A percentile compares a stretch with the other conserved stretches of the same genome.
Conservation (phyloP, 2,888 invertebrate genomes). For the Pammene aurita region DNA sequence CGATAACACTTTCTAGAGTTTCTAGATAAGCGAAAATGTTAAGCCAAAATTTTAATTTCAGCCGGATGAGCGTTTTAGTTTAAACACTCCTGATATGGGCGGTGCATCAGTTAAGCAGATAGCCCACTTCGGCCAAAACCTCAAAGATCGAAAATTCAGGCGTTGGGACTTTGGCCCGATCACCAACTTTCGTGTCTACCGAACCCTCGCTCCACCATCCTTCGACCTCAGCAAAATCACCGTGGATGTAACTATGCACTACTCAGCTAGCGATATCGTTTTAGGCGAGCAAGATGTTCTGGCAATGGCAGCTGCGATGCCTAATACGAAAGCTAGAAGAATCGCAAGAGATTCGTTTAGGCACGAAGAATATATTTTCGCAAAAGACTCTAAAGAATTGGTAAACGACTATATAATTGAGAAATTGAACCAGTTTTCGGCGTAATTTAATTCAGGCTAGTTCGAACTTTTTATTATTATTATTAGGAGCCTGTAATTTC, state of each 20-base stretch:
- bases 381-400: slow-evolving; percentile 45
- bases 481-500: no score
- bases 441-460: background rate
- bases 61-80: background rate
- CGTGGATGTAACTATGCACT: slow-evolving; percentile 48
- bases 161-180: slow-evolving; percentile 47
- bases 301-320: slow-evolving; percentile 47
- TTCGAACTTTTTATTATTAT: no score
- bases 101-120: slow-evolving; percentile 50
- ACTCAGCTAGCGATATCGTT: slow-evolving; percentile 47
- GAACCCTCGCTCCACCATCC: slow-evolving; percentile 29
- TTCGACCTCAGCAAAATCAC: slow-evolving; percentile 48
- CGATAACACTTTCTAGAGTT: background rate
- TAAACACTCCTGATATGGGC: slow-evolving; percentile 30
- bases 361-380: slow-evolving; percentile 47
- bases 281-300: slow-evolving; percentile 48
- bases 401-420: slow-evolving; percentile 48
- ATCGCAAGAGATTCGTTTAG: slow-evolving; percentile 46
- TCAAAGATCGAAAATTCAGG: slow-evolving; percentile 47
- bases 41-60: background rate
- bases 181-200: slow-evolving; percentile 46
- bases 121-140: slow-evolving; percentile 52
- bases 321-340: slow-evolving; percentile 45
- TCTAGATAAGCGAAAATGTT: no score
- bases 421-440: slow-evolving; percentile 29